Evolutionary conservation across 2,113 vertebrate genomes (phyloP).

Genomic region (Forbesichthys papilliferus): DNA sequence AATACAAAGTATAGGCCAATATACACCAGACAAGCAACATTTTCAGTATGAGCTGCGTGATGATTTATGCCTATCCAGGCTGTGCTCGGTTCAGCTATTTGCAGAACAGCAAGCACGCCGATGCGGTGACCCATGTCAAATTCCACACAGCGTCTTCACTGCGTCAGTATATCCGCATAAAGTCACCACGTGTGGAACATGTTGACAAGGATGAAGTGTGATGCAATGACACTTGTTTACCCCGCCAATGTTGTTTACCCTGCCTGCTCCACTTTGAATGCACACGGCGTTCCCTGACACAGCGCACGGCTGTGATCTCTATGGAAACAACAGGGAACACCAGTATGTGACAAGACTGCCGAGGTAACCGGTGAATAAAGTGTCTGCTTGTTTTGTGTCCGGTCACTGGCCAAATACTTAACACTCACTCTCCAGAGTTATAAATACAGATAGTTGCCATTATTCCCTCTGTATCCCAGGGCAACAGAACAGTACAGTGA

Average conservation of each 20-base stretch:
- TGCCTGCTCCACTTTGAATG: conserved; percentile 23
- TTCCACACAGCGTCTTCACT: conserved; percentile 48
- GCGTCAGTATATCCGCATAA: conserved; percentile 21
- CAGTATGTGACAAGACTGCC: conserved; percentile 72
- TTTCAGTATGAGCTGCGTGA: neutral
- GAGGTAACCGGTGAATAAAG: conserved; percentile 53
- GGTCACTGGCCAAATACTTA: conserved; percentile 69
- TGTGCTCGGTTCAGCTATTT: conserved; percentile 26
- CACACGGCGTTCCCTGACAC: conserved; percentile 38
- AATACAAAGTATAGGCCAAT: no score
- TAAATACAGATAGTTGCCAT: conserved; percentile 70
- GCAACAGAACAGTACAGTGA: conserved; percentile 51
- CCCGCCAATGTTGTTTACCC: conserved; percentile 28
- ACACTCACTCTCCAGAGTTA: conserved; percentile 62
- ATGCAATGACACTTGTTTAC: neutral
- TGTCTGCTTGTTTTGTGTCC: conserved; percentile 32
- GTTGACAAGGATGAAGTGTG: conserved; percentile 18
- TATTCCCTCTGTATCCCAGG: conserved; percentile 38
- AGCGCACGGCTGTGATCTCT: conserved; percentile 49
- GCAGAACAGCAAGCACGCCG: conserved; percentile 14
- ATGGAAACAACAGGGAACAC: conserved; percentile 54
- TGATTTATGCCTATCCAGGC: conserved; percentile 20
- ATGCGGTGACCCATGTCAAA: conserved; percentile 35
- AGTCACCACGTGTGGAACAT: neutral
- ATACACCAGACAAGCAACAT: no score